Conservation (phyloP, 2,888 invertebrate species). For the Ennomos quercinarius region DNA sequence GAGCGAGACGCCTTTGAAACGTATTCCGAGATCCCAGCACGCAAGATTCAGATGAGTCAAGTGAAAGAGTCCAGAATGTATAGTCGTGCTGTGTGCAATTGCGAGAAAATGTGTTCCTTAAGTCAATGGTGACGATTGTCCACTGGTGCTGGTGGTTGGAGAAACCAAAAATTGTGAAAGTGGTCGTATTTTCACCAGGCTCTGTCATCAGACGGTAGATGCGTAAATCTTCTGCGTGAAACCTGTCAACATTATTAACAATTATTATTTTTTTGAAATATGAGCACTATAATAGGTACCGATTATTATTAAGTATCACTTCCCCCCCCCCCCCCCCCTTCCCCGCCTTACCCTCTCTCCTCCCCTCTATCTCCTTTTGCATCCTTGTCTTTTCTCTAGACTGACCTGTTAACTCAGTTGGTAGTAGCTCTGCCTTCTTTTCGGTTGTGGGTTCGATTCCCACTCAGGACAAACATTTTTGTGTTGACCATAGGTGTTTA, state of each 20-base stretch:
- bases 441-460: too few species aligned
- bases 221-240: conserved; percentile 89
- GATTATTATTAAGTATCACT: too few species aligned
- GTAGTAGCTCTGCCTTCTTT: too few species aligned
- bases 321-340: too few species aligned
- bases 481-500: too few species aligned
- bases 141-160: conserved; percentile 91
- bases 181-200: conserved; percentile 95
- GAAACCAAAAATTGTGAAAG: conserved; percentile 96
- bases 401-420: too few species aligned
- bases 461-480: too few species aligned
- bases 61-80: conserved; percentile 94
- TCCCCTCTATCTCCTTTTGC: too few species aligned
- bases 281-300: too few species aligned
- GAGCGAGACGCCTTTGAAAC: conserved; percentile 90
- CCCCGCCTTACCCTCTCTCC: too few species aligned
- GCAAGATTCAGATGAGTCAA: conserved; percentile 87
- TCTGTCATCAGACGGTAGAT: conserved; percentile 97
- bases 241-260: conserved; percentile 72
- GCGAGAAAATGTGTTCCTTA: conserved; percentile 82
- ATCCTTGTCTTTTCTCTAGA: too few species aligned
- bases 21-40: conserved; percentile 91
- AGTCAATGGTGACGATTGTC: conserved; percentile 92
- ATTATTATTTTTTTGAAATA: conserved; percentile 31
- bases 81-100: conserved; percentile 91